Evolutionary conservation across 2,113 vertebrate species (phyloP).

Genomic region (Dasyurus viverrinus): DNA sequence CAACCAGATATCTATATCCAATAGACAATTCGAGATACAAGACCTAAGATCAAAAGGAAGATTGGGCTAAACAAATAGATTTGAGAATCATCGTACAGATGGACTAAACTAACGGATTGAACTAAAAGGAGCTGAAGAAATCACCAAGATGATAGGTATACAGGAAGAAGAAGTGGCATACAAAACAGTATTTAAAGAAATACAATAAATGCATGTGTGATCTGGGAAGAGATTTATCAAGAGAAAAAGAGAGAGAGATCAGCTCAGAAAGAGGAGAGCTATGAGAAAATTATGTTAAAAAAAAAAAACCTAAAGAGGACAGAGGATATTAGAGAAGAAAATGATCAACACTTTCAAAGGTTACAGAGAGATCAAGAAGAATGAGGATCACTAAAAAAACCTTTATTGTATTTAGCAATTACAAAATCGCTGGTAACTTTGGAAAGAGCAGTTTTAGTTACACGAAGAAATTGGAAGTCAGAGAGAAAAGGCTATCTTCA

Average conservation of each 20-base stretch:
- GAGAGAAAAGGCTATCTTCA: not conserved
- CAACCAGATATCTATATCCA: not conserved
- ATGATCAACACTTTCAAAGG: too few relatives aligned
- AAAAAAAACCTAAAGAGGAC: too few relatives aligned
- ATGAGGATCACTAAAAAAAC: too few relatives aligned
- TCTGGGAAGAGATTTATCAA: not conserved
- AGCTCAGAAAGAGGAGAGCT: not conserved
- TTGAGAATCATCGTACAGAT: not conserved
- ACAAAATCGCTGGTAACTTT: not conserved
- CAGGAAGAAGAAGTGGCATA: not conserved
- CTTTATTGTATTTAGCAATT: not conserved
- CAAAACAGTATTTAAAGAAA: not conserved
- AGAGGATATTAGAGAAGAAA: too few relatives aligned
- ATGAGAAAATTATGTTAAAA: not conserved
- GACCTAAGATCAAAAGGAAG: not conserved
- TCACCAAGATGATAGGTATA: not conserved
- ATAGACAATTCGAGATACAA: not conserved
- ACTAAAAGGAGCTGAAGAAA: not conserved
- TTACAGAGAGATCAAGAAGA: too few relatives aligned
- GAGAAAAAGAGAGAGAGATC: not conserved
- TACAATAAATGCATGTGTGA: not conserved
- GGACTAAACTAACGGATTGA: not conserved
- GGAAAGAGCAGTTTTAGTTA: too few relatives aligned
- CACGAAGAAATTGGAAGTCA: not conserved
- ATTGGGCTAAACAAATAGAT: not conserved